These are phyloP conservation scores for Luscinia luscinia DNA, from an alignment of 2,797 vertebrate genomes.

Conservation along the genomic window DNA sequence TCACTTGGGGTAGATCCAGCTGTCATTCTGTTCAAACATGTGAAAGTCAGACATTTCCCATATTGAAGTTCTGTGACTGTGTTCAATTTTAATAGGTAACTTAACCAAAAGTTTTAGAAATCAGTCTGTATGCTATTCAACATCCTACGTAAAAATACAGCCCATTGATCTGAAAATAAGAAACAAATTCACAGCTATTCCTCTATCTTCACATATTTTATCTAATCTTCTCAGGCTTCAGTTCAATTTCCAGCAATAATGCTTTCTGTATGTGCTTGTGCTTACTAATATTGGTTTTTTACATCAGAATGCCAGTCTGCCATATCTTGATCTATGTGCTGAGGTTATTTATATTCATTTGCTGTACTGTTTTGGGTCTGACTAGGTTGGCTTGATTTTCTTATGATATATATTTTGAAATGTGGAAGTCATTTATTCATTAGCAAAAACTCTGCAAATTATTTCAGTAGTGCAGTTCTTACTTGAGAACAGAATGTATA, in stretches of 20 bases:
- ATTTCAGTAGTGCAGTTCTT: not conserved
- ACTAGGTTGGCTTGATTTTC: not conserved
- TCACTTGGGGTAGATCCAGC: not conserved
- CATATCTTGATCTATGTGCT: not conserved
- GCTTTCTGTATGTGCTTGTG: constrained; percentile 13
- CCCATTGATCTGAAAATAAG: not conserved
- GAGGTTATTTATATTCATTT: constrained; percentile 15
- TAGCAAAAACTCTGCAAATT: not conserved
- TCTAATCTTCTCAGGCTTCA: constrained; percentile 1
- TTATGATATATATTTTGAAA: not conserved
- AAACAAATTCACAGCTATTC: not conserved
- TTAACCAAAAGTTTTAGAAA: not conserved
- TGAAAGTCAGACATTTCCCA: not conserved
- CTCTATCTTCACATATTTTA: not conserved
- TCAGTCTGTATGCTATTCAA: not conserved
- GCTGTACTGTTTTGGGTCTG: not conserved
- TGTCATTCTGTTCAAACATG: not conserved
- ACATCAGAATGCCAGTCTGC: not conserved
- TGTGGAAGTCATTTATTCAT: not conserved
- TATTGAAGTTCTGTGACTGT: not conserved
- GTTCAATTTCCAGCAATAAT: constrained; percentile 2
- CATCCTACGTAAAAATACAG: not conserved
- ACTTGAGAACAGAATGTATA: not conserved
- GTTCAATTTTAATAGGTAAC: not conserved
- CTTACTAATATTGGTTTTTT: not conserved